Evolutionary conservation across 2,113 vertebrate genomes (phyloP), one percentile per base, ranked within the genome.

Genomic region (Pholis gunnellus): DNA sequence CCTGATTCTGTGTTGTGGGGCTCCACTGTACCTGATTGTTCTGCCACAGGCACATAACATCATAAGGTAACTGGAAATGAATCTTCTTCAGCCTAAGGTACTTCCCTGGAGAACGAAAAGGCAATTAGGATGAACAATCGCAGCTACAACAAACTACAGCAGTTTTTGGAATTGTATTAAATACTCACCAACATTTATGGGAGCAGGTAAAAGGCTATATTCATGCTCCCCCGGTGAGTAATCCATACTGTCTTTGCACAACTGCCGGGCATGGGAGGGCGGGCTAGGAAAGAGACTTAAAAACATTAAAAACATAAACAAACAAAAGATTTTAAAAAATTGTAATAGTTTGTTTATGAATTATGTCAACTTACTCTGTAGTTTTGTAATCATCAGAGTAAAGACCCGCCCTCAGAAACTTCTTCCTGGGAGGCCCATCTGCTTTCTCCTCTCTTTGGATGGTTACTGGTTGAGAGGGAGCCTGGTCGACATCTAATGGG

Each of bases 321-420:
- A 38, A 42, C 9, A 34, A 11, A 52, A n/a, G 25, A 20, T 9
- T 0, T 2, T 17, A 1, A 40, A 14, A 29, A 25, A 15, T 57
- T 59, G 31, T 9, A 64, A 40, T 8, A 44, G 38, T 31, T 63
- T 65, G 34, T 72, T 74, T 68, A 56, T 44, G 59, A 14, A 57
- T 64, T 78, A 15, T 6, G 22, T 48, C n/a, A 87, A 96, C 98
- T 97, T 91, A 99, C 98, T 99, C 97, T 83, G 95, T 93, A 27
- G 95, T 98, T 96, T 99, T 99, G 94, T 97, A 99, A 87, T 98
- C 97, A 17, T 99, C 97, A 11, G 98, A 99, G 95, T 98, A 99
- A 81, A 99, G 97, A 75, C 98, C 98, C 25, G 98, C 98, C 90
- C 96, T 98, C 94, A 99, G 96, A 92, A 97, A 99, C 67, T 94